These are phyloP conservation scores for Triops longicaudatus DNA, from an alignment of 1,140 invertebrate species.

Conservation along the genomic window DNA sequence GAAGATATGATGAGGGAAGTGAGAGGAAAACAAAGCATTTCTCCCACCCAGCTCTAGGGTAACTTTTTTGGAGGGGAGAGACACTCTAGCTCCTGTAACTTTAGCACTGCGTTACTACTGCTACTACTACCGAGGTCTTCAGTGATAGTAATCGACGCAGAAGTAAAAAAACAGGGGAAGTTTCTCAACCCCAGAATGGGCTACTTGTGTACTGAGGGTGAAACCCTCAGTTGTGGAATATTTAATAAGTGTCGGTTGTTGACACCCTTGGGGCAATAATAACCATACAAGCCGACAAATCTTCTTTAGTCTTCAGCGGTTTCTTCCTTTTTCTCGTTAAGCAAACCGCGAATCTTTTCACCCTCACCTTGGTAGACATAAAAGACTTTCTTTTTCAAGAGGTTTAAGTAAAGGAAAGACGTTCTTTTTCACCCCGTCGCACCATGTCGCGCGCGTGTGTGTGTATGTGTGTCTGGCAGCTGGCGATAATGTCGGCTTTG, in stretches of 20 bases:
- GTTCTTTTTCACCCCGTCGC: background rate
- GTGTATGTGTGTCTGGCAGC: background rate
- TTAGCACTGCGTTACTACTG: too few species aligned
- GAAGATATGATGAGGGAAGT: background rate
- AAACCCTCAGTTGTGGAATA: background rate
- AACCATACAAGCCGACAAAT: background rate
- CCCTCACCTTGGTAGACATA: background rate
- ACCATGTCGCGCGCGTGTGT: background rate
- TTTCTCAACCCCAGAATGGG: too few species aligned
- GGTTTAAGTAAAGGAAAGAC: background rate
- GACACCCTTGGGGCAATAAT: background rate
- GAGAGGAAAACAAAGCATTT: background rate
- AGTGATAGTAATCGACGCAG: too few species aligned
- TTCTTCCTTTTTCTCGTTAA: background rate
- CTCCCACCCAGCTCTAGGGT: too few species aligned
- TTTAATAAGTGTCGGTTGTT: slow-evolving; percentile 2
- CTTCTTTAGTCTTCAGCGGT: background rate
- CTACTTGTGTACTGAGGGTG: background rate
- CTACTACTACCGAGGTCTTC: too few species aligned
- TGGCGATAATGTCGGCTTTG: background rate
- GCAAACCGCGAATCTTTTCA: background rate
- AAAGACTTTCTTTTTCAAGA: background rate
- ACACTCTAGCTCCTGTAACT: too few species aligned
- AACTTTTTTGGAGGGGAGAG: too few species aligned
- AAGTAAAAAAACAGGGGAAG: too few species aligned